A percentile compares a stretch with the other conserved stretches of the same genome.
Conservation (phyloP, 2,797 vertebrate species). For the Tiaroga cobitis region DNA sequence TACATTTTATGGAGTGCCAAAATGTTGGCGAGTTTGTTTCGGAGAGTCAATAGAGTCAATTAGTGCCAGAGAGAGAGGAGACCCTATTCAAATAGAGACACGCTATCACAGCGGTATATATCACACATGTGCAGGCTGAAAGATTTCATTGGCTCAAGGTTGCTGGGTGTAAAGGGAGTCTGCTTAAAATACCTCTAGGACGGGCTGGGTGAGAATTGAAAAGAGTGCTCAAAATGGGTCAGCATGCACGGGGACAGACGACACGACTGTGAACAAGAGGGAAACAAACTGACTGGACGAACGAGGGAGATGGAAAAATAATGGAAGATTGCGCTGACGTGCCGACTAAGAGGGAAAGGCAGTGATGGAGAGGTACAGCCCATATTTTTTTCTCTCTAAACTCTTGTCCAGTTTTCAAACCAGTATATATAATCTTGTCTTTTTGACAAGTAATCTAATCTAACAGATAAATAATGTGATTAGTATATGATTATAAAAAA, state of each 20-base stretch:
- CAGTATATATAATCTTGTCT: not conserved
- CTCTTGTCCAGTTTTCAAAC: constrained; percentile 18
- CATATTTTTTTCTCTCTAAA: not conserved
- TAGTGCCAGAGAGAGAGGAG: constrained; percentile 23
- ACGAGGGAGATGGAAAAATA: constrained; percentile 7
- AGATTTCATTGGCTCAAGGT: constrained; percentile 57
- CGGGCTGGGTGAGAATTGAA: constrained; percentile 29
- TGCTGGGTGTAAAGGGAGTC: constrained; percentile 48
- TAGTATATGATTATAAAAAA: not conserved
- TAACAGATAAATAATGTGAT: constrained; percentile 18
- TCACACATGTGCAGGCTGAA: constrained; percentile 35
- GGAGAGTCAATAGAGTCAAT: constrained; percentile 12
- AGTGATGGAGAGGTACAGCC: not conserved
- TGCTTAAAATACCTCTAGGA: constrained; percentile 59
- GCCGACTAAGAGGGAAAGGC: not conserved
- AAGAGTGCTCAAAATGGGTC: constrained; percentile 58
- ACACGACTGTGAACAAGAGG: constrained; percentile 30
- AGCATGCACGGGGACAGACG: constrained; percentile 50
- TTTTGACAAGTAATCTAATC: constrained; percentile 1
- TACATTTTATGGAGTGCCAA: not conserved
- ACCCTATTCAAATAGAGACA: constrained; percentile 40
- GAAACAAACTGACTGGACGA: not conserved
- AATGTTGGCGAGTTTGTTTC: not conserved
- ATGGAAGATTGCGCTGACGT: not conserved
- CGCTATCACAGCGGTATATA: constrained; percentile 1